These are phyloP conservation scores for Epizoanthus scotinus DNA, from an alignment of 92 coral and sea anemone genomes.

Conservation along the genomic window DNA sequence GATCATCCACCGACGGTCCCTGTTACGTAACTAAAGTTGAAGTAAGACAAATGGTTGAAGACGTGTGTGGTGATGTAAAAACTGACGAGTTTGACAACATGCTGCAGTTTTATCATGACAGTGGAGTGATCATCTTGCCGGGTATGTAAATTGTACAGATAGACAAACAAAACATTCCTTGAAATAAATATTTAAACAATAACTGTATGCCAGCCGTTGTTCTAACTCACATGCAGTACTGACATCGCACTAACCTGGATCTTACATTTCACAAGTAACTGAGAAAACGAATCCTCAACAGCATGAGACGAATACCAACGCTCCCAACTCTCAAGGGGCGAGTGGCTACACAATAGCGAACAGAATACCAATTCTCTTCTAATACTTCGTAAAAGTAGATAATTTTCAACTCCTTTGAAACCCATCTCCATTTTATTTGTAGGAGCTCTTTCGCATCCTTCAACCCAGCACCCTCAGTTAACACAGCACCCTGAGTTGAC, in stretches of 20 bases:
- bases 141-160: too few relatives aligned
- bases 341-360: too few relatives aligned
- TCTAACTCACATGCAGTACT: too few relatives aligned
- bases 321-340: too few relatives aligned
- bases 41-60: conserved; percentile 34
- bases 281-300: too few relatives aligned
- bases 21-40: conserved; percentile 43
- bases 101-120: conserved; percentile 71
- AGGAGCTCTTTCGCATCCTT: conserved; percentile 53
- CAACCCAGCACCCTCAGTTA: conserved; percentile 13
- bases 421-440: background rate
- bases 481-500: conserved; percentile 6
- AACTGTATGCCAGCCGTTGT: background rate
- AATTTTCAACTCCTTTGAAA: background rate
- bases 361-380: too few relatives aligned
- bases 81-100: conserved; percentile 58
- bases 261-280: too few relatives aligned
- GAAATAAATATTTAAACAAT: too few relatives aligned
- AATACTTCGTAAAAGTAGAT: too few relatives aligned
- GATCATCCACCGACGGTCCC: conserved; percentile 6
- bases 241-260: too few relatives aligned
- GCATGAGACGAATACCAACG: too few relatives aligned
- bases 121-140: conserved; percentile 72
- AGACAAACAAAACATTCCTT: too few relatives aligned
- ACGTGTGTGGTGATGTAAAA: conserved; percentile 22